Base-by-base conservation (phyloP, 2,888 invertebrate species). In the Trichopria drosophilae region DNA sequence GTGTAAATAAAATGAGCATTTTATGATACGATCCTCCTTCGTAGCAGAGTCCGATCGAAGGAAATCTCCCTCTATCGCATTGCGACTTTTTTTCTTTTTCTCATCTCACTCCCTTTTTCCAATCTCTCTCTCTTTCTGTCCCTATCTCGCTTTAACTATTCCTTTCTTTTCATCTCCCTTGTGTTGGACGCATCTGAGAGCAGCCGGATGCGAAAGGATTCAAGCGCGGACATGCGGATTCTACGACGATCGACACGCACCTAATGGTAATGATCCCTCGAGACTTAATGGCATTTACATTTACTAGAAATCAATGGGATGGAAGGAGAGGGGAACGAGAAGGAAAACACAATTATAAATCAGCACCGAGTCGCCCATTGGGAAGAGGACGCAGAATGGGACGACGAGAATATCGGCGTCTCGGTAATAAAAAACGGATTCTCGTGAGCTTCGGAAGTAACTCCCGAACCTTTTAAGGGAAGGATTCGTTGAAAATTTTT, bases 1-100 rank as follows among this genome's bases (percentile, higher is more conserved):
- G 68, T 68, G 68, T 68, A 65, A 74, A 73, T 74, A 73, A 73
- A 74, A 68, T 68, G 67, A 67, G 64, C 63, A 69, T 70, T 74
- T 74, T 74, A 74, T 71, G 72, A 67, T 65, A 63, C 70, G 68
- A 69, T 65, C 63, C 57, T 53, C 58, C 58, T 62, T 45, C 36
- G 13, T 6, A 26, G 35, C 20, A 40, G 35, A 43, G 45, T 45
- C n/a, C 55, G 61, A 71, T 69, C 66, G 67, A 61, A 65, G 55
- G 59, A 59, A 61, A 57, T 51, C 65, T 37, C 53, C 44, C 37
- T 22, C n/a, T 41, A 9, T 9, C 26, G 9, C n/a, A 7, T n/a
- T 26, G 9, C 26, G 7, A 7, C 26, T 26, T n/a, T 15, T 36
- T 3, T n/a, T n/a, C 16, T 5, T 12, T 24, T 32, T 24, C 13